Conservation (phyloP, 2,113 vertebrate genomes). For the Macroglossus sobrinus region DNA sequence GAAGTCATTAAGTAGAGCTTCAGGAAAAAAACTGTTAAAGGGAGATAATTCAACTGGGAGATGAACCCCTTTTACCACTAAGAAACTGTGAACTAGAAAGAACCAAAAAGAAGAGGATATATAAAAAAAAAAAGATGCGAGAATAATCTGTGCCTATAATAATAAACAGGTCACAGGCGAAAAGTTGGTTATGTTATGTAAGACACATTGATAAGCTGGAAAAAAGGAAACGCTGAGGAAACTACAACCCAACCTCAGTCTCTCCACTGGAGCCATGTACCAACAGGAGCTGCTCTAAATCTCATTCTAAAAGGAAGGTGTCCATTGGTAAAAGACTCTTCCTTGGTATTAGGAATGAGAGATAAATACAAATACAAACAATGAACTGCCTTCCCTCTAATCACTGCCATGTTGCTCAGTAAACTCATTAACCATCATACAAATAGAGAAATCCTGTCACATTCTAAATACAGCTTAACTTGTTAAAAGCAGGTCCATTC, state of each 20-base stretch:
- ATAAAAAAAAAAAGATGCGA: conserved; percentile 2
- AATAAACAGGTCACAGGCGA: neutral
- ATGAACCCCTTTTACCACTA: neutral
- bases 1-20: neutral
- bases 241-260: neutral
- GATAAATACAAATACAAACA: conserved; percentile 2
- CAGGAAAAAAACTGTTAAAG: neutral
- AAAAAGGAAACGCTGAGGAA: neutral
- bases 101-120: neutral
- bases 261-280: neutral
- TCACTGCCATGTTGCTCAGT: neutral
- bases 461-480: neutral
- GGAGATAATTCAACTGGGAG: neutral
- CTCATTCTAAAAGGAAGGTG: neutral
- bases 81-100: neutral
- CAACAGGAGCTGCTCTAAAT: neutral
- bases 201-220: neutral
- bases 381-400: neutral
- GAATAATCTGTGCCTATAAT: neutral
- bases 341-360: neutral
- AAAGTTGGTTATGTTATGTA: neutral
- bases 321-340: neutral
- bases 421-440: neutral
- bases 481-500: neutral
- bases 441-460: neutral